A percentile compares a stretch with the other conserved stretches of the same genome.
These are phyloP conservation scores for Natator depressus DNA, from an alignment of 2,113 vertebrate species.

Conservation along the genomic window DNA sequence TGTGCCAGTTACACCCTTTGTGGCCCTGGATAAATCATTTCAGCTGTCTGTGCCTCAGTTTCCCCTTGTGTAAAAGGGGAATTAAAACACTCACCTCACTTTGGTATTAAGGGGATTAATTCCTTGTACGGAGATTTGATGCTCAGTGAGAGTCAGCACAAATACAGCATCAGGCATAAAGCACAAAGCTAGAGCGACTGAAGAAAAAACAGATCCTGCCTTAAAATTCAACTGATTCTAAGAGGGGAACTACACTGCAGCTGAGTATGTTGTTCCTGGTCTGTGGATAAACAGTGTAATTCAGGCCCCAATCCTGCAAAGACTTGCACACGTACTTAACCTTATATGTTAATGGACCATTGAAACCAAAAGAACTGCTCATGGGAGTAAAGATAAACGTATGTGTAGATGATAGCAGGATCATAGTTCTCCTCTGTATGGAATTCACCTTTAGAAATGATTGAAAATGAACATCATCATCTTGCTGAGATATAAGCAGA, in stretches of 20 bases:
- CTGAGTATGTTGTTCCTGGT: slow-evolving; percentile 34
- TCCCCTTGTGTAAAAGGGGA: neutral
- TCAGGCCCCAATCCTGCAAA: slow-evolving; percentile 18
- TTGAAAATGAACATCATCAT: slow-evolving; percentile 66
- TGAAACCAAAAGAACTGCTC: neutral
- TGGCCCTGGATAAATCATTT: neutral
- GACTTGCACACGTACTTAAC: neutral
- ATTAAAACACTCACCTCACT: neutral
- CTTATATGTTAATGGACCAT: neutral
- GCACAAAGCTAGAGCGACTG: neutral
- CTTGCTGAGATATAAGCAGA: slow-evolving; percentile 57
- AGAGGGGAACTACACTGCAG: slow-evolving; percentile 15
- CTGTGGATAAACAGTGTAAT: neutral
- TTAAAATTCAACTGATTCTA: neutral
- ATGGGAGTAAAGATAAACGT: neutral
- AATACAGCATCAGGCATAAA: no score
- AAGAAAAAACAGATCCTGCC: slow-evolving; percentile 34
- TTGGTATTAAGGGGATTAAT: neutral
- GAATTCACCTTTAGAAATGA: slow-evolving; percentile 34
- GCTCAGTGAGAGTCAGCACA: no score
- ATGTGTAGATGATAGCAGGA: slow-evolving; percentile 28
- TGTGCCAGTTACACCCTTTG: neutral
- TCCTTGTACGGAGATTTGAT: no score
- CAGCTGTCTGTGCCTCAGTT: neutral
- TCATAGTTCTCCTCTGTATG: slow-evolving; percentile 18